phyloP scores from a whole-genome alignment of 1,140 invertebrate genomes.

The Psilanteris sp. region DNA sequence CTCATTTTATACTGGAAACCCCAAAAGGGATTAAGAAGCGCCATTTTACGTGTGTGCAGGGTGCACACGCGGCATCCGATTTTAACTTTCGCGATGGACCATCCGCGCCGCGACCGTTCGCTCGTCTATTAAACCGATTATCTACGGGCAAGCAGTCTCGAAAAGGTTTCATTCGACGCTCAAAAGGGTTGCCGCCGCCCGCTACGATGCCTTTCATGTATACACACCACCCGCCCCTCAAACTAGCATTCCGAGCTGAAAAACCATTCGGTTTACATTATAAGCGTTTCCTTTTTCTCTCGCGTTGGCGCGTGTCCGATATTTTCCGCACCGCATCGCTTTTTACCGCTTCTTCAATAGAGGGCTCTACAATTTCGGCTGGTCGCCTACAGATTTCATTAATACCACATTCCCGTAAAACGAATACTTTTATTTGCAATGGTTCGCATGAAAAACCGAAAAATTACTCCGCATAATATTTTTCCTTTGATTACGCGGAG shows the following conservation, averaged over 20 bases:
- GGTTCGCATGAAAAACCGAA: constrained; percentile 7
- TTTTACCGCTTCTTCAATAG: constrained; percentile 52
- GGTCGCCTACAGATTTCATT: constrained; percentile 60
- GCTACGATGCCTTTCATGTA: constrained; percentile 60
- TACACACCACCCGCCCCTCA: constrained; percentile 42
- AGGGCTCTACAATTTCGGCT: constrained; percentile 51
- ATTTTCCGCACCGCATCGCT: constrained; percentile 57
- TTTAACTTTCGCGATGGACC: constrained; percentile 75
- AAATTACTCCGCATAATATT: constrained; percentile 6
- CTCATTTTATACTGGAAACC: constrained; percentile 74
- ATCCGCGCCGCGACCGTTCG: constrained; percentile 47
- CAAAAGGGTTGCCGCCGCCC: constrained; percentile 63
- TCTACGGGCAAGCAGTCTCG: constrained; percentile 66
- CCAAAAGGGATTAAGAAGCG: constrained; percentile 76
- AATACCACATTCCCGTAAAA: constrained; percentile 51
- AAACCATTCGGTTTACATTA: constrained; percentile 64
- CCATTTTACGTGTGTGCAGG: constrained; percentile 70
- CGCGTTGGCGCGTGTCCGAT: constrained; percentile 63
- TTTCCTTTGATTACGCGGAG: too few relatives aligned
- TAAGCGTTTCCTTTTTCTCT: constrained; percentile 65
- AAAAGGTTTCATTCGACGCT: constrained; percentile 68
- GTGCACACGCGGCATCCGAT: constrained; percentile 66
- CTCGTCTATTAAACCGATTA: constrained; percentile 78
- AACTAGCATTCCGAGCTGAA: constrained; percentile 58
- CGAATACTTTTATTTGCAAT: constrained; percentile 37